phyloP scores from a whole-genome alignment of 2,888 invertebrate species.

The Drosophila atripex region DNA sequence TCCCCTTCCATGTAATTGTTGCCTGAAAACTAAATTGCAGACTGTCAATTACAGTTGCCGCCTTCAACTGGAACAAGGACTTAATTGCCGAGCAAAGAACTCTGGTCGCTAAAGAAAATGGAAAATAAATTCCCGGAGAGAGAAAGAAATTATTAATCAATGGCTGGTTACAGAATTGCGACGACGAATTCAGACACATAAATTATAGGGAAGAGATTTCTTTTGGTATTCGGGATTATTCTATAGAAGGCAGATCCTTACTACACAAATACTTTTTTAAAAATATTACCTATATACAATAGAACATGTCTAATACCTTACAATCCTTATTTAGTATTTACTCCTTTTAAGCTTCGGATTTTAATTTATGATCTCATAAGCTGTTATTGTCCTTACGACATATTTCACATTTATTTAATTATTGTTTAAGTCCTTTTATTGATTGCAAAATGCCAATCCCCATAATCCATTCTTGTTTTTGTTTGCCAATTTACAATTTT shows the following conservation, averaged over 20 bases:
- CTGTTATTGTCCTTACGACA: background rate
- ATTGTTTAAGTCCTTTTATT: background rate
- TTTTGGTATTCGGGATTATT: background rate
- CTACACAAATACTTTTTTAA: background rate
- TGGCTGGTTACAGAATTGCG: slow-evolving; percentile 20
- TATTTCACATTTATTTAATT: background rate
- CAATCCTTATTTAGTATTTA: no score
- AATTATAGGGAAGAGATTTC: slow-evolving; percentile 1
- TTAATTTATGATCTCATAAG: background rate
- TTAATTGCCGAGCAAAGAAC: slow-evolving; percentile 54
- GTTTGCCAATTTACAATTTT: background rate
- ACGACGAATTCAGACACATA: background rate
- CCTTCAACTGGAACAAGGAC: slow-evolving; percentile 40
- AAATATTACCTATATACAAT: no score
- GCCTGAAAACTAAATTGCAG: slow-evolving; percentile 47
- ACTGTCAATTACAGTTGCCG: slow-evolving; percentile 72
- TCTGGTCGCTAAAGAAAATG: background rate
- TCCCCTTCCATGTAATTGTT: slow-evolving; percentile 6
- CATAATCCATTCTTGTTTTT: background rate
- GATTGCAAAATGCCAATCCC: background rate
- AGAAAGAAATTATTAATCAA: slow-evolving; percentile 62
- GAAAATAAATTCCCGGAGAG: slow-evolving; percentile 10
- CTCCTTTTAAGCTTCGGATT: background rate
- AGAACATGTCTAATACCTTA: no score
- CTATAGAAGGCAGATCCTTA: background rate